Conservation (phyloP, 2,888 invertebrate species). For the Ferdinandea cuprea region DNA sequence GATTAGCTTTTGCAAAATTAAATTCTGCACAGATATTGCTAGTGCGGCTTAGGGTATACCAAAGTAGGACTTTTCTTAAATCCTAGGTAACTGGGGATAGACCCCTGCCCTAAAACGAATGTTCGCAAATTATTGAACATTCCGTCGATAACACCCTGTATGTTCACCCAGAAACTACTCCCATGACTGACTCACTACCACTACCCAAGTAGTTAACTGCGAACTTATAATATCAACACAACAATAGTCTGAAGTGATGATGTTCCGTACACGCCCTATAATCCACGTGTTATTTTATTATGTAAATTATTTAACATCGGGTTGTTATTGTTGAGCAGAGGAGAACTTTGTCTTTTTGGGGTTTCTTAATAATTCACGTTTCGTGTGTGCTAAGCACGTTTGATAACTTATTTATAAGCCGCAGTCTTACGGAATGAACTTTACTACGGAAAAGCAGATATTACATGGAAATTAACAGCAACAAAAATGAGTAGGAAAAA, state of each 20-base stretch:
- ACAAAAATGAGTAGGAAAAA: neutral
- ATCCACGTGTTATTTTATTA: slow-evolving; percentile 37
- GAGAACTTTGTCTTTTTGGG: slow-evolving; percentile 17
- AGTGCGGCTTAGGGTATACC: too few relatives aligned
- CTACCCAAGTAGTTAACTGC: neutral
- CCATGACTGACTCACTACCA: neutral
- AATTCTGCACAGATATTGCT: too few relatives aligned
- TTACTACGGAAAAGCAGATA: neutral
- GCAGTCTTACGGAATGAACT: neutral
- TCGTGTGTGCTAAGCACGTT: slow-evolving; percentile 1
- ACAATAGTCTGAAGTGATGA: slow-evolving; percentile 13
- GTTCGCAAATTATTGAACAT: too few relatives aligned
- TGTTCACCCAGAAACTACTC: slow-evolving; percentile 26
- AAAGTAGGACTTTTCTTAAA: too few relatives aligned
- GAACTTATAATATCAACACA: slow-evolving; percentile 3
- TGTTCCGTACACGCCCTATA: slow-evolving; percentile 22
- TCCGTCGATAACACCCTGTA: neutral
- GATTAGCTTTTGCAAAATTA: too few relatives aligned
- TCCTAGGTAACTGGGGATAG: too few relatives aligned
- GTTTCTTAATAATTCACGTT: slow-evolving; percentile 5
- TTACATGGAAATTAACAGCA: neutral
- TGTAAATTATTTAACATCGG: slow-evolving; percentile 26
- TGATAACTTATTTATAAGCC: slow-evolving; percentile 31
- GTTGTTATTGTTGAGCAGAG: slow-evolving; percentile 33
- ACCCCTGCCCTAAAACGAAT: too few relatives aligned